These are phyloP conservation scores for Tromatobia lineatoria DNA, from an alignment of 2,888 invertebrate species.

Conservation along the genomic window DNA sequence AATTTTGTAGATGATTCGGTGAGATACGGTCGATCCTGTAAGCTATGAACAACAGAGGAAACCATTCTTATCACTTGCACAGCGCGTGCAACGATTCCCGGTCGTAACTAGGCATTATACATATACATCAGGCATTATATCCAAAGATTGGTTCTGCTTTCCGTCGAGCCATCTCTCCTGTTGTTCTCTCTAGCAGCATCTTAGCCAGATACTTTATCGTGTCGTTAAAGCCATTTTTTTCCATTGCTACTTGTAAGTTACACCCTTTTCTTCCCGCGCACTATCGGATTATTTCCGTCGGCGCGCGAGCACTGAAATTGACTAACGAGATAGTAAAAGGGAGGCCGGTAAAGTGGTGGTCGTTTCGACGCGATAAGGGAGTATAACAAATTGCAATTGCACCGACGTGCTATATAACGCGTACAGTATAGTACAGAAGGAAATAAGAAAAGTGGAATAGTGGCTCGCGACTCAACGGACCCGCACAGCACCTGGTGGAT, in stretches of 20 bases:
- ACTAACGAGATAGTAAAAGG: conserved; percentile 61
- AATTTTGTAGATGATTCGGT: conserved; percentile 61
- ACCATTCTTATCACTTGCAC: conserved; percentile 64
- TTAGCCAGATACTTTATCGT: conserved; percentile 31
- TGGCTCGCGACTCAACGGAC: conserved; percentile 62
- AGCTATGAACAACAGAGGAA: conserved; percentile 43
- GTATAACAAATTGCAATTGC: conserved; percentile 69
- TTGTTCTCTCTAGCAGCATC: conserved; percentile 23
- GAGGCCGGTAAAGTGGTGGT: conserved; percentile 59
- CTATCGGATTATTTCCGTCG: conserved; percentile 52
- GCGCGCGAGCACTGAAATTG: conserved; percentile 55
- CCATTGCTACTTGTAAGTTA: conserved; percentile 45
- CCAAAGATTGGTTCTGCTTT: conserved; percentile 1
- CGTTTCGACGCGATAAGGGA: conserved; percentile 64
- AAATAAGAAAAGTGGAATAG: conserved; percentile 47
- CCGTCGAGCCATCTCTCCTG: conserved; percentile 14
- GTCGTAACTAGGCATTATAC: conserved; percentile 8
- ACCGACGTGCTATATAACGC: conserved; percentile 23
- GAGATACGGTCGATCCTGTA: conserved; percentile 44
- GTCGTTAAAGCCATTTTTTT: conserved; percentile 39
- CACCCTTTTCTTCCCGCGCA: conserved; percentile 29
- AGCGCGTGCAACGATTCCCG: conserved; percentile 33
- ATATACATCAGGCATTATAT: conserved; percentile 3
- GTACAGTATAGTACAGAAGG: conserved; percentile 18
- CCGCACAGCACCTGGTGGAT: conserved; percentile 70